These are phyloP conservation scores for Biston stratarius DNA, from an alignment of 2,888 invertebrate species.

Conservation along the genomic window DNA sequence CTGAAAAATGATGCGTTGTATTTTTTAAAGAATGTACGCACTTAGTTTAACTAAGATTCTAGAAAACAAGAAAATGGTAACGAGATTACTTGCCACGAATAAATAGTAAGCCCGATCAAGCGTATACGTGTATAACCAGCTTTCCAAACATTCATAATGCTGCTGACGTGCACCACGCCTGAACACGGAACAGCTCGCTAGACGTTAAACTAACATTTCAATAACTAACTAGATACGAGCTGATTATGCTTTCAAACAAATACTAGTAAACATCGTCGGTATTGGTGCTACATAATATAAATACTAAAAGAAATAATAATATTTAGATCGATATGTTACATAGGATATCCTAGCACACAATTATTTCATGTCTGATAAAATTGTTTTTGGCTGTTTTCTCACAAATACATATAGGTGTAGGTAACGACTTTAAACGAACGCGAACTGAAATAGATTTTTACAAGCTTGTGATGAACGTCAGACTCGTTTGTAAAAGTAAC, in stretches of 20 bases:
- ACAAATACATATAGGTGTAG: too few relatives aligned
- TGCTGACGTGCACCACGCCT: constrained; percentile 28
- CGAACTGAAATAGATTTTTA: too few relatives aligned
- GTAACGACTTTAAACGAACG: too few relatives aligned
- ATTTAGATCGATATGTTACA: too few relatives aligned
- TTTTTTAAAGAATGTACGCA: background rate
- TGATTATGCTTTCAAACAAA: background rate
- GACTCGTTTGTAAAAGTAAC: too few relatives aligned
- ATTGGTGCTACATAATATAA: too few relatives aligned
- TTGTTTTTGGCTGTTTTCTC: too few relatives aligned
- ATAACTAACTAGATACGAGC: constrained; percentile 15
- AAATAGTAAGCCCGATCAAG: constrained; percentile 48
- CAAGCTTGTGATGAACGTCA: too few relatives aligned
- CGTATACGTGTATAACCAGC: constrained; percentile 50
- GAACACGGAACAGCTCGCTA: constrained; percentile 35
- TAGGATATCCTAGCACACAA: too few relatives aligned
- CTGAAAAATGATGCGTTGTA: background rate
- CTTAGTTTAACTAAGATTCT: background rate
- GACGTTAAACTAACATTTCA: constrained; percentile 15
- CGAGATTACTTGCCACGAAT: constrained; percentile 21
- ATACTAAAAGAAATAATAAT: too few relatives aligned
- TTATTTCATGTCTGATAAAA: too few relatives aligned
- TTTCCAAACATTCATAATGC: constrained; percentile 52
- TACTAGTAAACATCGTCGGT: background rate
- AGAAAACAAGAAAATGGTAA: constrained; percentile 16